Conservation (phyloP, 2,113 vertebrate species). For the Hypocryptadius cinnamomeus region DNA sequence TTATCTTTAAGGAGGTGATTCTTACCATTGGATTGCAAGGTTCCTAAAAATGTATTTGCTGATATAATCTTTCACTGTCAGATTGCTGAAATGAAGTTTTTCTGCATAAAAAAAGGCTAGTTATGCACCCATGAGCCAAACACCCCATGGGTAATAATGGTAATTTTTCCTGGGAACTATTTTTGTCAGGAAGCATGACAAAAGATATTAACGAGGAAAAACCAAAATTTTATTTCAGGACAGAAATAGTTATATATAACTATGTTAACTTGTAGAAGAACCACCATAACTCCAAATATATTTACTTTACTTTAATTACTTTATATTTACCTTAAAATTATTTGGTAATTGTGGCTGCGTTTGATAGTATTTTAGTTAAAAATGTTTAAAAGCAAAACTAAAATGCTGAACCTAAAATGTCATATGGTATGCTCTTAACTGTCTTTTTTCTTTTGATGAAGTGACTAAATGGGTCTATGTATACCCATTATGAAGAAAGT, state of each 20-base stretch:
- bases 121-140: neutral
- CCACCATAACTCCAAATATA: neutral
- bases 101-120: neutral
- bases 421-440: neutral
- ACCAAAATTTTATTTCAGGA: neutral
- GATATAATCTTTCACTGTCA: neutral
- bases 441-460: neutral
- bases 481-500: neutral
- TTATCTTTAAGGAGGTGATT: neutral
- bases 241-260: neutral
- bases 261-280: neutral
- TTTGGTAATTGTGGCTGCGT: neutral
- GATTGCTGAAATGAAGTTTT: neutral
- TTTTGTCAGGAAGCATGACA: neutral
- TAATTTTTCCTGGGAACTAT: neutral
- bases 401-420: neutral
- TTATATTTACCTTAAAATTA: neutral
- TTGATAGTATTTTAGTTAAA: neutral
- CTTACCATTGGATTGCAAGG: neutral
- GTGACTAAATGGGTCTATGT: neutral
- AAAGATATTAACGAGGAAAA: neutral
- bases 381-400: neutral
- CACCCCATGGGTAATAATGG: neutral
- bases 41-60: neutral
- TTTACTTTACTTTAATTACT: neutral